A percentile compares a stretch with the other conserved stretches of the same genome.
Conservation (phyloP, 2,888 invertebrate species). For the Ctenicera cuprea region DNA sequence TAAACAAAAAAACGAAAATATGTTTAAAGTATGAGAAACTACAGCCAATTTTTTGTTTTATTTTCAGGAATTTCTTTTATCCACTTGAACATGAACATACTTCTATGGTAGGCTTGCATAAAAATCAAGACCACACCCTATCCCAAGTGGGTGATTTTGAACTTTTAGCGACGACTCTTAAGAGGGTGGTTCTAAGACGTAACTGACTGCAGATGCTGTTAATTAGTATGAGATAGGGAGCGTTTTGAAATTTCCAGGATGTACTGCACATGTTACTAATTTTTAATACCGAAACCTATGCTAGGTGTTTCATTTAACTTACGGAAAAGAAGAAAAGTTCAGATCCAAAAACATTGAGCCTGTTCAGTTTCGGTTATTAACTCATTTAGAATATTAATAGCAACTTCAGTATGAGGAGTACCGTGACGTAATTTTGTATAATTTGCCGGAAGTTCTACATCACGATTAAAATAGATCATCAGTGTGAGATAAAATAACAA, state of each 20-base stretch:
- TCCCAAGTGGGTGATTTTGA: background rate
- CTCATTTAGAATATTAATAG: constrained; percentile 5
- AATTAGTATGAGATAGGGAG: constrained; percentile 12
- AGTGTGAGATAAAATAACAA: background rate
- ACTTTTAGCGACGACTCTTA: no score
- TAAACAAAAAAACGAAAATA: no score
- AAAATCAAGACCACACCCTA: no score
- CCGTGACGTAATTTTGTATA: constrained; percentile 5
- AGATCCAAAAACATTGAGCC: no score
- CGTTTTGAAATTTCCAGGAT: background rate
- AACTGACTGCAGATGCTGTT: constrained; percentile 31
- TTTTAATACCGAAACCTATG: background rate
- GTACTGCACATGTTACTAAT: background rate
- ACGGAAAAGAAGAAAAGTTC: no score
- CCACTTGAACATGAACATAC: no score
- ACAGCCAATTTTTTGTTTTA: no score
- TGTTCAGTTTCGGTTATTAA: no score
- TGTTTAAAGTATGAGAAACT: no score
- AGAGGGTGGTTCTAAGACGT: constrained; percentile 27
- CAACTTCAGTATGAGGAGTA: background rate
- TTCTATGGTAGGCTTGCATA: no score
- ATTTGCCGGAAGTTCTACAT: constrained; percentile 11
- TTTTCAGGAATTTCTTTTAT: no score
- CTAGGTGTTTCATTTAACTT: no score
- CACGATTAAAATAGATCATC: constrained; percentile 6